Conservation (phyloP, 2,888 invertebrate species). For the Diarsia mendica region DNA sequence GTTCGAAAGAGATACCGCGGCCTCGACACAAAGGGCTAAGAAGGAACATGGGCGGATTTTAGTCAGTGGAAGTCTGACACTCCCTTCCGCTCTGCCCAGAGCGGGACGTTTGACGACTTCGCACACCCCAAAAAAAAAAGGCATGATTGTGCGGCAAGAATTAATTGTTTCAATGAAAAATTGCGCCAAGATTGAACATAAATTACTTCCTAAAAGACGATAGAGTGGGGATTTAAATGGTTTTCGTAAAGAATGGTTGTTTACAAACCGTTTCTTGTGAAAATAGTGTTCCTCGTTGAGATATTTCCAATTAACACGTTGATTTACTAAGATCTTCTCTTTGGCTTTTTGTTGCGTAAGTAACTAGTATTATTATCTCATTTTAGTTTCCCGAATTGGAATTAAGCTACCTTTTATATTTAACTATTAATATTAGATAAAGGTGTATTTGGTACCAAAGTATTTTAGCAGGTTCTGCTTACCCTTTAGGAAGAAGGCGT, state of each 20-base stretch:
- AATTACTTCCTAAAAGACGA: conserved; percentile 11
- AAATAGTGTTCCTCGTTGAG: conserved; percentile 8
- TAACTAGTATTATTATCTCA: neutral
- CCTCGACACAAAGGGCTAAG: too few species aligned
- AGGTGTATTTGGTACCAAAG: neutral
- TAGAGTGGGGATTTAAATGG: conserved; percentile 8
- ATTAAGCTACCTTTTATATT: neutral
- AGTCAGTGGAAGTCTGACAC: too few species aligned
- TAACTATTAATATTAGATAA: neutral
- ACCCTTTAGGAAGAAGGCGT: neutral
- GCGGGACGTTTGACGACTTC: too few species aligned
- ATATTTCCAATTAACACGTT: conserved; percentile 26
- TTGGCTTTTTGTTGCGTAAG: neutral
- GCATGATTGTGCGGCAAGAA: neutral
- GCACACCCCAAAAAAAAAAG: too few species aligned
- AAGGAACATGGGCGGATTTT: too few species aligned
- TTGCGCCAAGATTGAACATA: conserved; percentile 4
- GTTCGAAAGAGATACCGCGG: too few species aligned
- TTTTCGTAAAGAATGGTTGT: conserved; percentile 39
- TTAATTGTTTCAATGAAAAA: conserved; percentile 51
- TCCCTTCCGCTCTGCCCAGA: too few species aligned
- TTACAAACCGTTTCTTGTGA: conserved; percentile 36
- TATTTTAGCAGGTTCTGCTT: neutral
- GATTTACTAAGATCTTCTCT: conserved; percentile 8
- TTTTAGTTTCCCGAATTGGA: neutral